phyloP scores from a whole-genome alignment of 2,797 vertebrate genomes.

The Channa striata region DNA sequence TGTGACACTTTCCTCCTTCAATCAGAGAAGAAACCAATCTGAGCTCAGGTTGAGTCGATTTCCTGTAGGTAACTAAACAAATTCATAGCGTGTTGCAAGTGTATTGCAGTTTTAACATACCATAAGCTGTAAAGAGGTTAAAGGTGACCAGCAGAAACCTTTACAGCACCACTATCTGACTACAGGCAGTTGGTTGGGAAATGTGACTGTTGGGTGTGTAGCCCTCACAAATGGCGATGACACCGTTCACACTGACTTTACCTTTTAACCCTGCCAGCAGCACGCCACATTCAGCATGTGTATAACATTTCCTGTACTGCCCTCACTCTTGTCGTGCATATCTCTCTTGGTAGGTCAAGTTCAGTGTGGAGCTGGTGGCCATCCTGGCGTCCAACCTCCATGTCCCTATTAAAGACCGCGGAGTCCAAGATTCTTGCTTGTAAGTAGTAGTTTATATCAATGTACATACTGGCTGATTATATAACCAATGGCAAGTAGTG shows the following conservation, averaged over 20 bases:
- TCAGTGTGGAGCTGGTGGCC: conserved; percentile 91
- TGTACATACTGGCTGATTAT: background rate
- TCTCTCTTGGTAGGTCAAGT: conserved; percentile 67
- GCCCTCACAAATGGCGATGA: conserved; percentile 27
- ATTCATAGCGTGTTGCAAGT: background rate
- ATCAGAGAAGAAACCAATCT: too few species aligned
- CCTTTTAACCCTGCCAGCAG: background rate
- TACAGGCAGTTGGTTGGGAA: conserved; percentile 8
- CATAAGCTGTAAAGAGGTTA: background rate
- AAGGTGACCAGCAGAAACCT: background rate
- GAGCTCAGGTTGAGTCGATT: too few species aligned
- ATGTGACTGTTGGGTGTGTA: conserved; percentile 26
- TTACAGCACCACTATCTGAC: background rate
- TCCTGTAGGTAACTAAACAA: too few species aligned
- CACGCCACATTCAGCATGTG: background rate
- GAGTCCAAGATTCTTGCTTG: conserved; percentile 92
- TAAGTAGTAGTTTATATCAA: conserved; percentile 71
- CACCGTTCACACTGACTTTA: conserved; percentile 1
- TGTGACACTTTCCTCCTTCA: too few species aligned
- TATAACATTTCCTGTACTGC: background rate
- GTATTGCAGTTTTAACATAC: background rate
- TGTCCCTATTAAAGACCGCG: conserved; percentile 93
- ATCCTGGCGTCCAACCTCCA: conserved; percentile 93
- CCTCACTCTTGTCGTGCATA: background rate
- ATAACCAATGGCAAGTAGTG: background rate